Percentiles rank a stretch among this genome's conserved stretches.
These are phyloP conservation scores for Albula glossodonta DNA, from an alignment of 2,113 vertebrate species.

Conservation along the genomic window DNA sequence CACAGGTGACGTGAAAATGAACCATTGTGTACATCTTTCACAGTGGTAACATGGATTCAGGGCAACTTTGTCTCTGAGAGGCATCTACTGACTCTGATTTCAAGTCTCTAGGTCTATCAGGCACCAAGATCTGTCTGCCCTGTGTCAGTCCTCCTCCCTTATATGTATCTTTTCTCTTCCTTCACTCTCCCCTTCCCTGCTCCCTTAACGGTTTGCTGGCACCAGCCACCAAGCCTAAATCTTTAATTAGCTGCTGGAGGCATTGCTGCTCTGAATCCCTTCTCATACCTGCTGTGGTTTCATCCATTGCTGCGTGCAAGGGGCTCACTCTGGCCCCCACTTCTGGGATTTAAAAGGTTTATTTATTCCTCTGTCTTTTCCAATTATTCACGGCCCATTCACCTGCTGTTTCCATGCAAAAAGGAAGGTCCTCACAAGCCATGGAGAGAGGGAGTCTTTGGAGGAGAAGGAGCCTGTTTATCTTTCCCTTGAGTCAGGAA, in stretches of 20 bases:
- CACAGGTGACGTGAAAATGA: no score
- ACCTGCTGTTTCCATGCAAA: not conserved
- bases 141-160: not conserved
- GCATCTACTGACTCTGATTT: no score
- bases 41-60: no score
- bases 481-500: not conserved
- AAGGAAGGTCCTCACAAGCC: not conserved
- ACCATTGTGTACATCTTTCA: no score
- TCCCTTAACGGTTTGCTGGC: not conserved
- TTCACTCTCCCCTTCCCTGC: no score
- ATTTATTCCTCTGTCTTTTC: not conserved
- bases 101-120: not conserved
- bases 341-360: not conserved
- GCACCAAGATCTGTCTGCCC: not conserved
- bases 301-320: not conserved
- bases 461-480: not conserved
- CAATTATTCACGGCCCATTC: not conserved
- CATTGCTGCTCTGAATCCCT: not conserved
- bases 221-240: not conserved
- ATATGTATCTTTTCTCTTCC: not conserved
- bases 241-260: not conserved
- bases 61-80: no score
- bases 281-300: not conserved
- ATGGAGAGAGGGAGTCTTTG: not conserved
- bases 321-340: not conserved